Evolutionary conservation across 2,113 vertebrate genomes (phyloP).

Genomic region (Alaudala cheleensis): DNA sequence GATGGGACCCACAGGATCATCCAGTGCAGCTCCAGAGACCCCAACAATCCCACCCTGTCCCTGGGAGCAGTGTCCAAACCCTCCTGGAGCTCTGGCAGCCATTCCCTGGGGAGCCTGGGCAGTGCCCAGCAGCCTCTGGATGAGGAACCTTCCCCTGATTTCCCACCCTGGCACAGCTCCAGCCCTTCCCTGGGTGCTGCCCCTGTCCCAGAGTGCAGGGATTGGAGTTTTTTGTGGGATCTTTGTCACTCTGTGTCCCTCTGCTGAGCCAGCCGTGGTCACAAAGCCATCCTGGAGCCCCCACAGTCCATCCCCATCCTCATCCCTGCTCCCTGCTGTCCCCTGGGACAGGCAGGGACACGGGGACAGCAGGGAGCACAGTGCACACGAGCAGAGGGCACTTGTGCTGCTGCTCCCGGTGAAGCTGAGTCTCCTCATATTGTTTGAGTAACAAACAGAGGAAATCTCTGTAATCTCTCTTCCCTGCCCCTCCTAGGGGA

Average conservation of each 20-base stretch:
- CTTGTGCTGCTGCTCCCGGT: background rate
- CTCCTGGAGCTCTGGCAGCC: background rate
- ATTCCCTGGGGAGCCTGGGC: background rate
- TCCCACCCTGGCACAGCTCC: background rate
- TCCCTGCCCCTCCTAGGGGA: slow-evolving; percentile 52
- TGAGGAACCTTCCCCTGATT: background rate
- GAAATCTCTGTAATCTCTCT: slow-evolving; percentile 56
- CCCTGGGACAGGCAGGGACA: background rate
- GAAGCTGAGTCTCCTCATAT: background rate
- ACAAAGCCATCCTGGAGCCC: background rate
- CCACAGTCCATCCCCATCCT: background rate
- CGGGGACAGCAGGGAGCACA: accelerated
- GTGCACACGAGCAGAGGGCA: background rate
- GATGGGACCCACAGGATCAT: background rate
- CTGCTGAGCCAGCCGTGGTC: background rate
- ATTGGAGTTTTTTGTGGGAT: background rate
- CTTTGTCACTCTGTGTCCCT: background rate
- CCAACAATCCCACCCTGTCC: background rate
- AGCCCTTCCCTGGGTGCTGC: background rate
- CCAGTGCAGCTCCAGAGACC: background rate
- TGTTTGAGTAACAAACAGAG: slow-evolving; percentile 59
- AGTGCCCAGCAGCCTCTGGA: background rate
- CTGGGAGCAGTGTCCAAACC: accelerated
- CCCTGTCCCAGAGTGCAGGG: accelerated
- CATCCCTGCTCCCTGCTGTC: background rate